These are phyloP conservation scores for Momotus momota DNA, from an alignment of 2,797 vertebrate genomes.

Conservation along the genomic window DNA sequence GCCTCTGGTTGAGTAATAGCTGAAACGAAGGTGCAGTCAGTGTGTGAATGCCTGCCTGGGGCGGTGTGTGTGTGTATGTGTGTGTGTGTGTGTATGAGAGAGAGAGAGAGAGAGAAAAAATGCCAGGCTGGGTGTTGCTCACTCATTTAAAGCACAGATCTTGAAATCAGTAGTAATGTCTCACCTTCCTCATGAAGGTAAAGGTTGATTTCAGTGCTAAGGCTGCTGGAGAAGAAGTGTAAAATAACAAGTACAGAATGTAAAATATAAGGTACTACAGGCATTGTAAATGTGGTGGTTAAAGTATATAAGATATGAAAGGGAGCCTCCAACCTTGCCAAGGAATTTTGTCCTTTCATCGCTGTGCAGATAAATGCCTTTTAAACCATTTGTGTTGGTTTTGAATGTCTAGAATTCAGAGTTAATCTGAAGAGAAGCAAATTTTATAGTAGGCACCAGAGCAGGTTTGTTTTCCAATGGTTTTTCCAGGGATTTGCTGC, in stretches of 20 bases:
- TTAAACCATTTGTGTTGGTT: slow-evolving; percentile 4
- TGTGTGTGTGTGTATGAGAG: neutral
- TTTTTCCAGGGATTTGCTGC: slow-evolving; percentile 55
- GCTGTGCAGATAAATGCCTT: slow-evolving; percentile 38
- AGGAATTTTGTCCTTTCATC: slow-evolving; percentile 63
- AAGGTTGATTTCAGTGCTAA: neutral
- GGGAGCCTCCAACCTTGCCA: slow-evolving; percentile 43
- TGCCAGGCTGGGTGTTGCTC: neutral
- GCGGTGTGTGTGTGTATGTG: no score
- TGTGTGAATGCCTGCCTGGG: neutral
- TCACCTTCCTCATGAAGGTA: neutral
- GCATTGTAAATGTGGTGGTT: slow-evolving; percentile 62
- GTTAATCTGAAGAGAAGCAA: slow-evolving; percentile 51
- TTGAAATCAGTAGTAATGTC: neutral
- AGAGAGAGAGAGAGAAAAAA: neutral
- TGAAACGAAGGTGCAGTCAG: neutral
- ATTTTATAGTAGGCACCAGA: slow-evolving; percentile 63
- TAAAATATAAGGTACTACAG: slow-evolving; percentile 44
- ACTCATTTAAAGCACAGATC: neutral
- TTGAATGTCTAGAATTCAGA: slow-evolving; percentile 65
- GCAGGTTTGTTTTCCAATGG: slow-evolving; percentile 61
- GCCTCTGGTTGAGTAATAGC: neutral
- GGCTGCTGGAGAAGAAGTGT: slow-evolving; percentile 17
- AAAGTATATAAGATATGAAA: slow-evolving; percentile 61
- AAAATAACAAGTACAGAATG: slow-evolving; percentile 55